Conservation (phyloP, 1,140 invertebrate species). For the Rhopalosiphum maidis region DNA sequence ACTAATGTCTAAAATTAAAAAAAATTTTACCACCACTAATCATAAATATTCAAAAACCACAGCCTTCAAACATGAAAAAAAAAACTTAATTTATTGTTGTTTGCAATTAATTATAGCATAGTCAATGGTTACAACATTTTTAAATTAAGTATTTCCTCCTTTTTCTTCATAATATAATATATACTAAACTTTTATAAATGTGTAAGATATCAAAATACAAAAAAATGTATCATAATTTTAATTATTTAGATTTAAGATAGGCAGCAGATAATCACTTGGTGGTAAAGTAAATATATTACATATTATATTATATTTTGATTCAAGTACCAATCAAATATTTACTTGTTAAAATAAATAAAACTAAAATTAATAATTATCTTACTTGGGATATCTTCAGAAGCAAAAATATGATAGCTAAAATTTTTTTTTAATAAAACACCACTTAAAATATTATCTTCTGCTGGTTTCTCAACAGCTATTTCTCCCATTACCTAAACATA, state of each 20-base stretch:
- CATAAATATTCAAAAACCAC: no score
- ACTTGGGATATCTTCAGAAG: conserved; percentile 89
- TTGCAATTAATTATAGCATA: no score
- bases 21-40: no score
- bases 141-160: not conserved
- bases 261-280: not conserved
- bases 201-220: not conserved
- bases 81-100: no score
- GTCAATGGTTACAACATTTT: not conserved
- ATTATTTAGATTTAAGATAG: not conserved
- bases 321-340: not conserved
- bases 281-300: not conserved
- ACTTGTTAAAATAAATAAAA: not conserved
- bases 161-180: not conserved
- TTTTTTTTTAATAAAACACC: conserved; percentile 97
- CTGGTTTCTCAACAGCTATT: conserved; percentile 83
- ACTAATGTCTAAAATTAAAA: not conserved
- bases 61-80: no score
- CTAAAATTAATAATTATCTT: conserved; percentile 62
- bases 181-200: not conserved
- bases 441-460: conserved; percentile 80
- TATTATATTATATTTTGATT: not conserved
- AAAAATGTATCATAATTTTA: not conserved
- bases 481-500: conserved; percentile 80
- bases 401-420: conserved; percentile 96